Percentiles rank a stretch among this genome's conserved stretches.
Evolutionary conservation across 2,113 vertebrate species (phyloP).

Genomic region (Ciconia boyciana): DNA sequence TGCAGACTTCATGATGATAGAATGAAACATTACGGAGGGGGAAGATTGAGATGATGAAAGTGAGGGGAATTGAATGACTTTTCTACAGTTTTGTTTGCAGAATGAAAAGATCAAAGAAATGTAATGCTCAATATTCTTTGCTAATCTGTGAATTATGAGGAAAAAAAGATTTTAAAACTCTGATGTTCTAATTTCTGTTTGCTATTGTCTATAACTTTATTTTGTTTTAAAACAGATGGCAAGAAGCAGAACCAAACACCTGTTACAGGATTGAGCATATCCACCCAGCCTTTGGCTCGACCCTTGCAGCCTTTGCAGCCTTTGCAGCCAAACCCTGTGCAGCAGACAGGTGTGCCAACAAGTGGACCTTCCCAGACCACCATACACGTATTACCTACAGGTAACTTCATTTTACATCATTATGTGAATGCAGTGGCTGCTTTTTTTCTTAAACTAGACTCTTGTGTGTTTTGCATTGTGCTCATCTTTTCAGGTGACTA

Average conservation of each 20-base stretch:
- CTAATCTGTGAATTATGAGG: not conserved
- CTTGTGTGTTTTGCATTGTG: not conserved
- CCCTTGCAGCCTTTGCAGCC: conserved; percentile 69
- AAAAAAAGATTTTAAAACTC: not conserved
- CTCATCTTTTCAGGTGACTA: not conserved
- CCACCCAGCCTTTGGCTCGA: conserved; percentile 64
- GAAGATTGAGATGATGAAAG: not conserved
- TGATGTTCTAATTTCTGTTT: not conserved
- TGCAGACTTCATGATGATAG: not conserved
- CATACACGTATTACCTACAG: conserved; percentile 79
- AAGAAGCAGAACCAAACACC: conserved; percentile 68
- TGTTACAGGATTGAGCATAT: conserved; percentile 13
- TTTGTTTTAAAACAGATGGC: conserved; percentile 49
- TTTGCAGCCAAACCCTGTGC: conserved; percentile 64
- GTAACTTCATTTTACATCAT: conserved; percentile 24
- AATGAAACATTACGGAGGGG: not conserved
- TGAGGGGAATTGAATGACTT: not conserved
- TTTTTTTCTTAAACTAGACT: not conserved
- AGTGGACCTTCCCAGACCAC: conserved; percentile 76
- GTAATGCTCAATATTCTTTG: not conserved
- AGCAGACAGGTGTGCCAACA: conserved; percentile 68
- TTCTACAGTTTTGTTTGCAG: not conserved
- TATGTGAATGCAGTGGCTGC: not conserved
- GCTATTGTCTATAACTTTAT: not conserved
- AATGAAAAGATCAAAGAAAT: not conserved